Percentiles rank a stretch among this genome's conserved stretches.
phyloP scores from a whole-genome alignment of 2,797 vertebrate genomes.

The Chaetophractus vellerosus region DNA sequence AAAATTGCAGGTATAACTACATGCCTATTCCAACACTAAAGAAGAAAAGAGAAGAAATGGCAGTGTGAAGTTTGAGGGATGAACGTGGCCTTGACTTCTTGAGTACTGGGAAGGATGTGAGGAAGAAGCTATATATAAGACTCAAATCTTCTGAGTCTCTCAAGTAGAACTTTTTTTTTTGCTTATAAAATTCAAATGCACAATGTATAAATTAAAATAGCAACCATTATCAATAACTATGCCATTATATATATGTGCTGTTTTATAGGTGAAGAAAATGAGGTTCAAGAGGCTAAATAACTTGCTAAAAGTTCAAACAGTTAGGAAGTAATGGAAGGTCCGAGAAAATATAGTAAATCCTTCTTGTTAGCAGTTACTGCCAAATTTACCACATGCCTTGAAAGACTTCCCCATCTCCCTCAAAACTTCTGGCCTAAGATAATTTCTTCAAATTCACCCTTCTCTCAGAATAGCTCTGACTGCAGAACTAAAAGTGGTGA shows the following conservation, averaged over 20 bases:
- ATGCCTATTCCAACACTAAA: background rate
- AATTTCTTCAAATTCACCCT: background rate
- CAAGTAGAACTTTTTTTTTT: background rate
- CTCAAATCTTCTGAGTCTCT: background rate
- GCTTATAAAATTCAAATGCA: constrained; percentile 60
- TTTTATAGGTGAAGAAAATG: background rate
- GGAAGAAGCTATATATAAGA: background rate
- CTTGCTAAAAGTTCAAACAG: background rate
- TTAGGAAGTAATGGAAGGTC: background rate
- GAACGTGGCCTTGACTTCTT: background rate
- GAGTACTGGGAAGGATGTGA: background rate
- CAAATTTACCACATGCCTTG: background rate
- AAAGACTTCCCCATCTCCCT: background rate
- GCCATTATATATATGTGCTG: background rate
- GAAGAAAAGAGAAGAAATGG: background rate
- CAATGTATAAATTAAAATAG: background rate
- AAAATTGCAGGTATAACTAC: background rate
- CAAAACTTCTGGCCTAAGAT: background rate
- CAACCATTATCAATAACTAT: background rate
- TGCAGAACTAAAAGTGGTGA: background rate
- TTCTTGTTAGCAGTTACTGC: background rate
- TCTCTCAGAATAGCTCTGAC: background rate
- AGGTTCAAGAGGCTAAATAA: background rate
- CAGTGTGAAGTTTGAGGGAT: background rate
- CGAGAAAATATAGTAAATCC: too few species aligned